A percentile compares a stretch with the other conserved stretches of the same genome.
Conservation (phyloP, 2,888 invertebrate genomes). For the Epistrophe grossulariae region DNA sequence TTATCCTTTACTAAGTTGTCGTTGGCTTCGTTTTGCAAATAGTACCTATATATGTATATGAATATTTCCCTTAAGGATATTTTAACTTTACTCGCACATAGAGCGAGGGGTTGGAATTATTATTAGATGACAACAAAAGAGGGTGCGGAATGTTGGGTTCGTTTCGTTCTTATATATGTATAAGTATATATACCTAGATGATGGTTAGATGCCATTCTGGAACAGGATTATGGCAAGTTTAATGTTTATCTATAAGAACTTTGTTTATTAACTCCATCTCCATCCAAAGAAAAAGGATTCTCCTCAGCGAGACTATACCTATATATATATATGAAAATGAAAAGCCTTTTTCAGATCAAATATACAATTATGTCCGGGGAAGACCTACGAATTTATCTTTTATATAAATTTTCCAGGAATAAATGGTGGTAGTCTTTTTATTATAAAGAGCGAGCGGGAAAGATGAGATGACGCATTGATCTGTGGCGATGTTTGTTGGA, state of each 20-base stretch:
- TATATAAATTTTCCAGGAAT: conserved; percentile 63
- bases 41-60: neutral
- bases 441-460: neutral
- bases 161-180: neutral
- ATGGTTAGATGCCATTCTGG: conserved; percentile 16
- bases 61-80: conserved; percentile 35
- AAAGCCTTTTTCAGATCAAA: conserved; percentile 23
- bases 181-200: neutral
- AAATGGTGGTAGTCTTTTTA: conserved; percentile 4
- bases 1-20: conserved; percentile 58
- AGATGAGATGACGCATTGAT: conserved; percentile 36
- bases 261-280: conserved; percentile 71
- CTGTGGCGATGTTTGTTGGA: conserved; percentile 52
- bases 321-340: too few relatives aligned
- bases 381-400: conserved; percentile 58
- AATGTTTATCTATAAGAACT: conserved; percentile 73
- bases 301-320: too few relatives aligned
- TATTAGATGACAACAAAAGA: conserved; percentile 25
- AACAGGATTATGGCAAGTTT: conserved; percentile 69
- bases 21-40: conserved; percentile 18
- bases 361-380: conserved; percentile 42
- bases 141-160: neutral
- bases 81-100: neutral
- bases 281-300: conserved; percentile 13
- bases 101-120: conserved; percentile 18